These are phyloP conservation scores for Ectemnius continuus DNA, from an alignment of 2,888 invertebrate genomes.

Conservation along the genomic window DNA sequence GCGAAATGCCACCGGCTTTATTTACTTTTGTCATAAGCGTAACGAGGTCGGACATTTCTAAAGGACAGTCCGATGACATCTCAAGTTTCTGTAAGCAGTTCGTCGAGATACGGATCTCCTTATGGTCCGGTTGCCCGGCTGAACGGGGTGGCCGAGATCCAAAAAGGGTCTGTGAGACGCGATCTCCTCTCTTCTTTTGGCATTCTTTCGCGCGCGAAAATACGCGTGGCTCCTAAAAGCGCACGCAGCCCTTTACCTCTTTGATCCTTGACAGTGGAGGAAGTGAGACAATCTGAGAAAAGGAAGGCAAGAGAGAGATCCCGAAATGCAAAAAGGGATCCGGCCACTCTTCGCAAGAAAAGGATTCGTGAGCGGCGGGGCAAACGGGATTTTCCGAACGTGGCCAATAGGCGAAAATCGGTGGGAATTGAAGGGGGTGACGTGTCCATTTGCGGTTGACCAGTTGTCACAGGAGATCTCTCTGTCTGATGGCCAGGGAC, in stretches of 20 bases:
- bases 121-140: conserved; percentile 32
- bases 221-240: conserved; percentile 63
- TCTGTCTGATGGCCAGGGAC: conserved; percentile 7
- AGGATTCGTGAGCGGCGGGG: conserved; percentile 53
- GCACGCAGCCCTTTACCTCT: conserved; percentile 68
- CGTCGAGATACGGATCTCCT: conserved; percentile 54
- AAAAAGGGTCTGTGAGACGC: conserved; percentile 35
- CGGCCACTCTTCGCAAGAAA: conserved; percentile 59
- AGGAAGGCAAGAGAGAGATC: conserved; percentile 46
- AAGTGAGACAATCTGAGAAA: too few species aligned
- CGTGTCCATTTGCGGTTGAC: conserved; percentile 78
- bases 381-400: conserved; percentile 37
- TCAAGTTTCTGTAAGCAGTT: conserved; percentile 49
- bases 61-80: conserved; percentile 40
- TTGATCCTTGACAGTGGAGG: conserved; percentile 57
- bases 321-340: conserved; percentile 66
- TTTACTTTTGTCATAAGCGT: conserved; percentile 54
- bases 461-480: conserved; percentile 65
- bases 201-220: conserved; percentile 57
- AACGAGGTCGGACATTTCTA: conserved; percentile 43
- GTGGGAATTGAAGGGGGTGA: conserved; percentile 75
- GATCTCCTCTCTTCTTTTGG: conserved; percentile 31
- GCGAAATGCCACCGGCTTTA: conserved; percentile 45
- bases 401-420: conserved; percentile 66
- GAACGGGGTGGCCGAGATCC: conserved; percentile 42